A percentile compares a stretch with the other conserved stretches of the same genome.
These are phyloP conservation scores for Limnodromus scolopaceus DNA, from an alignment of 2,797 vertebrate species.

Conservation along the genomic window DNA sequence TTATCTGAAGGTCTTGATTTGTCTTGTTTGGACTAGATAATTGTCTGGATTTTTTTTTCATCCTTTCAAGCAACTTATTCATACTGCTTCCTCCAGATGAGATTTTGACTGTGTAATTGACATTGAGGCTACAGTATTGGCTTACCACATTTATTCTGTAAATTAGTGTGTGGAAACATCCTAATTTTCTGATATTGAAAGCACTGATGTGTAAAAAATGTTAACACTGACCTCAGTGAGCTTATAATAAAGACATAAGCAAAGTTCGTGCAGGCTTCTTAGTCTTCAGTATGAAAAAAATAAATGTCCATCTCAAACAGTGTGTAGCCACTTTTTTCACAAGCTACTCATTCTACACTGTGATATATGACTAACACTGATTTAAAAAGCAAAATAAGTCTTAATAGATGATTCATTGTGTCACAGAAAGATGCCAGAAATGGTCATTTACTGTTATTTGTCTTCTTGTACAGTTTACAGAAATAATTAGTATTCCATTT, in stretches of 20 bases:
- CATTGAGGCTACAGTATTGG: not conserved
- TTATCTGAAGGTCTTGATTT: not conserved
- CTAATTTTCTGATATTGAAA: not conserved
- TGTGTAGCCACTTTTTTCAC: not conserved
- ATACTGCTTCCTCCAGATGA: not conserved
- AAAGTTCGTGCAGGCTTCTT: not conserved
- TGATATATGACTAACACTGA: not conserved
- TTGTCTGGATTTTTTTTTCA: not conserved
- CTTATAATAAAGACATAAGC: not conserved
- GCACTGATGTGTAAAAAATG: not conserved
- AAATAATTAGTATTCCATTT: slow-evolving; percentile 38
- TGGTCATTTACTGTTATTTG: slow-evolving; percentile 11
- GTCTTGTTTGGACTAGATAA: not conserved
- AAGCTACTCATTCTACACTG: not conserved
- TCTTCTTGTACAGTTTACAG: not conserved
- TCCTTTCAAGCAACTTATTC: not conserved
- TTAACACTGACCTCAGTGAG: not conserved
- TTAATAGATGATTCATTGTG: slow-evolving; percentile 48
- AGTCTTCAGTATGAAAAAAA: not conserved
- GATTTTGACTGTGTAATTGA: not conserved
- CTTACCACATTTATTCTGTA: not conserved
- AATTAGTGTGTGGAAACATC: not conserved
- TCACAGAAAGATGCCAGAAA: slow-evolving; percentile 18
- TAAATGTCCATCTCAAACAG: not conserved
- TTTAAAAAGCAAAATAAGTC: slow-evolving; percentile 24